These are phyloP conservation scores for Tribolium madens DNA, from an alignment of 1,140 invertebrate species.

Conservation along the genomic window DNA sequence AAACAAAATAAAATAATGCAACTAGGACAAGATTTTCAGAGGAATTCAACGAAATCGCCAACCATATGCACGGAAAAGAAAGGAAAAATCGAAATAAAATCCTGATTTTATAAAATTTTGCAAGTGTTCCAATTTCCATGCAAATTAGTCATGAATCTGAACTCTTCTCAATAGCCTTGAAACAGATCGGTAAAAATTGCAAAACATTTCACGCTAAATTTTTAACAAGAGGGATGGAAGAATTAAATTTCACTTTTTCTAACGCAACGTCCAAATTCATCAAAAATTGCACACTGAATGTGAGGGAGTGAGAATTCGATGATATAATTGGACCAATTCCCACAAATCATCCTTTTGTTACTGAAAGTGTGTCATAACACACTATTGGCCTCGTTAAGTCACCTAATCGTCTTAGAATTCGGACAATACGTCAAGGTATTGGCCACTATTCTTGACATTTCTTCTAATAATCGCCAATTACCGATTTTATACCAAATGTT, in stretches of 20 bases:
- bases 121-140: not conserved
- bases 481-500: not conserved
- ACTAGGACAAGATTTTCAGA: too few species aligned
- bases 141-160: slow-evolving; percentile 23
- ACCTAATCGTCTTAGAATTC: not conserved
- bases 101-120: not conserved
- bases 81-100: too few species aligned
- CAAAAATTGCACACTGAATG: not conserved
- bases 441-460: slow-evolving; percentile 16
- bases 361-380: not conserved
- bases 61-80: too few species aligned
- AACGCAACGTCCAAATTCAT: not conserved
- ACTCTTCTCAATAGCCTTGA: not conserved
- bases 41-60: too few species aligned
- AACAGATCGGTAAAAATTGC: not conserved
- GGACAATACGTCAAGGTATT: not conserved
- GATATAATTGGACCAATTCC: slow-evolving; percentile 13
- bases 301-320: slow-evolving; percentile 7
- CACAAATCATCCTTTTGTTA: slow-evolving; percentile 14
- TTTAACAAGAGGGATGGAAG: too few species aligned
- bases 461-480: not conserved
- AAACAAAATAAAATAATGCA: too few species aligned
- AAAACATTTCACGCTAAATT: not conserved
- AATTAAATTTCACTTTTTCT: too few species aligned
- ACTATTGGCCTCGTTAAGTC: not conserved